Conservation (phyloP, 2,888 invertebrate species). For the Sylvicola cinctus region DNA sequence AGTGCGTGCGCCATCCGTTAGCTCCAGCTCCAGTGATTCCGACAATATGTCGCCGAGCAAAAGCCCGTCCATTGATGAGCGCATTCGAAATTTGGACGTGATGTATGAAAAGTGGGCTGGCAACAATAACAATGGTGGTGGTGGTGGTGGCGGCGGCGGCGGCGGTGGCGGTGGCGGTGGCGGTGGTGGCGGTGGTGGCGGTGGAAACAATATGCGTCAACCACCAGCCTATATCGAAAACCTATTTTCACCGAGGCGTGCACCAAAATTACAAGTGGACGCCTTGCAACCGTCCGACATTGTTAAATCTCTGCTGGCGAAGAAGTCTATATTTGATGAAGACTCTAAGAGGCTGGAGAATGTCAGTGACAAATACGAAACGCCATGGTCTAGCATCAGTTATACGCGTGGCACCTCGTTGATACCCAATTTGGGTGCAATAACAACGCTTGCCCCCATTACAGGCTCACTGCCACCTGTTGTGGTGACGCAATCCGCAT, state of each 20-base stretch:
- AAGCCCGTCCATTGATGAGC: slow-evolving; percentile 69
- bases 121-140: slow-evolving; percentile 11
- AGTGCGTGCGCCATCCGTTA: slow-evolving; percentile 49
- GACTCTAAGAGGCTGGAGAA: slow-evolving; percentile 83
- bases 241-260: slow-evolving; percentile 28
- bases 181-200: background rate
- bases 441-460: background rate
- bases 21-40: slow-evolving; percentile 53
- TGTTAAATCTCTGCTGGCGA: slow-evolving; percentile 75
- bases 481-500: slow-evolving; percentile 14
- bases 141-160: background rate
- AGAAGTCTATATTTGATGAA: slow-evolving; percentile 88
- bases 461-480: background rate
- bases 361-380: slow-evolving; percentile 64
- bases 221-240: too few species aligned
- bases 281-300: slow-evolving; percentile 84
- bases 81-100: slow-evolving; percentile 80
- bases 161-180: background rate
- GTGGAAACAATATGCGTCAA: background rate
- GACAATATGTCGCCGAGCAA: slow-evolving; percentile 38
- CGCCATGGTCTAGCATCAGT: slow-evolving; percentile 18
- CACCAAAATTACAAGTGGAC: slow-evolving; percentile 39
- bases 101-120: slow-evolving; percentile 82
- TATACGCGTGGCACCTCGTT: slow-evolving; percentile 4
- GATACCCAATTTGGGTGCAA: slow-evolving; percentile 1